These are phyloP conservation scores for Hemicordylus capensis DNA, from an alignment of 2,113 vertebrate species.

Conservation along the genomic window DNA sequence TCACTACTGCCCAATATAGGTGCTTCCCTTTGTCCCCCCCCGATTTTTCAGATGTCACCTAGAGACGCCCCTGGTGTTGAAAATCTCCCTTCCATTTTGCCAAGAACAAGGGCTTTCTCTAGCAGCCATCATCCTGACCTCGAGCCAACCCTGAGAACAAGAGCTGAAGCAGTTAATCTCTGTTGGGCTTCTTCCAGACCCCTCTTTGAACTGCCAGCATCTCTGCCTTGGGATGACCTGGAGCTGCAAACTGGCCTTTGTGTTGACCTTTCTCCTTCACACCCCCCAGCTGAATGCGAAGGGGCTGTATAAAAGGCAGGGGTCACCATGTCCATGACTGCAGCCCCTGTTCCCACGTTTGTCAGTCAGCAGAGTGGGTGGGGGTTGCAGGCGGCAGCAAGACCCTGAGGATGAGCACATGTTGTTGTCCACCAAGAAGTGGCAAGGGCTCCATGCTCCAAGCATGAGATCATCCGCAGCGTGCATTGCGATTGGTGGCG, in stretches of 20 bases:
- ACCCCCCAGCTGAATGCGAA: background rate
- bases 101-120: background rate
- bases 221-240: background rate
- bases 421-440: background rate
- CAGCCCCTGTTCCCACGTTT: background rate
- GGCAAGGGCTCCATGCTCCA: background rate
- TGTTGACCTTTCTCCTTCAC: background rate
- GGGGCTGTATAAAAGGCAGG: background rate
- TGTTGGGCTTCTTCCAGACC: background rate
- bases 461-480: background rate
- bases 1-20: too few species aligned
- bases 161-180: conserved; percentile 14
- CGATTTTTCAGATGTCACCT: too few species aligned
- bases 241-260: background rate
- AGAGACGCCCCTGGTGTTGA: too few species aligned
- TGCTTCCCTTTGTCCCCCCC: too few species aligned
- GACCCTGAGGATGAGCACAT: background rate
- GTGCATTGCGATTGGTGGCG: background rate
- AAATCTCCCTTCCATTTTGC: background rate
- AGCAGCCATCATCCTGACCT: background rate
- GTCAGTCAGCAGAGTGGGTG: background rate
- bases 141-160: background rate
- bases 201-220: background rate
- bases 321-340: background rate
- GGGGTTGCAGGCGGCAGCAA: background rate